These are phyloP conservation scores for Caloenas nicobarica DNA, from an alignment of 2,113 vertebrate genomes.

Conservation along the genomic window DNA sequence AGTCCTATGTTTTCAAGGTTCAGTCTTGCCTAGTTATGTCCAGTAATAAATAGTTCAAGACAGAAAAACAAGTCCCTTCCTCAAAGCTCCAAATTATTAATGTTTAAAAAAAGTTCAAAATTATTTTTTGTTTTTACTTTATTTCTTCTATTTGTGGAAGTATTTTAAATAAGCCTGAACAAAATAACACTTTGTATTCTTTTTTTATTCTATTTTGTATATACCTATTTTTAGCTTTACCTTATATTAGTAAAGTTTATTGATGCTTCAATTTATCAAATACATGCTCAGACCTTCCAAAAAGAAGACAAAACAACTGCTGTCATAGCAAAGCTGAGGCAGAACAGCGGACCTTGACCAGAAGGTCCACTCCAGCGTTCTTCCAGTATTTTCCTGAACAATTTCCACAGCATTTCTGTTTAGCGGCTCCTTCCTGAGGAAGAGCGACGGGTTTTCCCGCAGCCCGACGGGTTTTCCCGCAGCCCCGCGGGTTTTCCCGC, in stretches of 20 bases:
- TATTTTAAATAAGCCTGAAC: background rate
- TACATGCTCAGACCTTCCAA: background rate
- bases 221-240: background rate
- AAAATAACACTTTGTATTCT: background rate
- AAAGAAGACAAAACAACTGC: background rate
- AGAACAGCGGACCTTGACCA: fast-evolving
- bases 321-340: fast-evolving
- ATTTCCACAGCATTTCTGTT: fast-evolving
- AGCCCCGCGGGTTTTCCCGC: too few relatives aligned
- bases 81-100: background rate
- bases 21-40: background rate
- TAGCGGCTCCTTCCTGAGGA: background rate
- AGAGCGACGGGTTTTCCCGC: too few relatives aligned
- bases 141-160: background rate
- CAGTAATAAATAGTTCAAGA: background rate
- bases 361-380: fast-evolving
- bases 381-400: fast-evolving
- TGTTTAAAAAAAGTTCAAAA: background rate
- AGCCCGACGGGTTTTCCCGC: too few relatives aligned
- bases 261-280: background rate
- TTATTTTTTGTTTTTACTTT: background rate
- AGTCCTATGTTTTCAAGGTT: fast-evolving
- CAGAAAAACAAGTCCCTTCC: background rate
- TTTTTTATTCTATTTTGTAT: background rate
- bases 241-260: background rate